phyloP scores from a whole-genome alignment of 2,888 invertebrate genomes.

The Linnaemya tessellans region DNA sequence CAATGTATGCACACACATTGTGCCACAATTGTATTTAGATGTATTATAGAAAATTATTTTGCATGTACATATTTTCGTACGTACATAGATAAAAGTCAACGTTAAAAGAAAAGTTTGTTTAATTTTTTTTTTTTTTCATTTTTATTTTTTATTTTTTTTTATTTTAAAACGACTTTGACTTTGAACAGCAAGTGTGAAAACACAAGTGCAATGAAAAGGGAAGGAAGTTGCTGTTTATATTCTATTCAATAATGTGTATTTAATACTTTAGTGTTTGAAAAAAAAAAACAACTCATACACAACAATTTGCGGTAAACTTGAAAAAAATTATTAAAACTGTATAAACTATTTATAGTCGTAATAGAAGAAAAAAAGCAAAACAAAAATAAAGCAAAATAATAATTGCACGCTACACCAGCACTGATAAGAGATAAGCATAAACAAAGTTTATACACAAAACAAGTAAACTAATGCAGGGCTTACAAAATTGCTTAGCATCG shows the following conservation, averaged over 20 bases:
- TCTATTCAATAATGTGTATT: conserved; percentile 11
- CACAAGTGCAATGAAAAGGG: conserved; percentile 60
- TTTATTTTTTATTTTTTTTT: not conserved
- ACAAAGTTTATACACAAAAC: not conserved
- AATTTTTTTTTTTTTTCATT: not conserved
- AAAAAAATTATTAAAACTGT: conserved; percentile 8
- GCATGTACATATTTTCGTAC: conserved; percentile 3
- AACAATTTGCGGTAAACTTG: conserved; percentile 65
- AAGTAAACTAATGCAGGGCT: not conserved
- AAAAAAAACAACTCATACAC: conserved; percentile 10
- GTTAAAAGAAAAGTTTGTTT: not conserved
- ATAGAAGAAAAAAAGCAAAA: conserved; percentile 13
- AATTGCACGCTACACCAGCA: conserved; percentile 8
- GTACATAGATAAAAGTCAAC: conserved; percentile 44
- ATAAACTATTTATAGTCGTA: not conserved
- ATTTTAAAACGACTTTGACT: conserved; percentile 64
- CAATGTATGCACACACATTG: not conserved
- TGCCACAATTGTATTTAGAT: not conserved
- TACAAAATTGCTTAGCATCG: too few species aligned
- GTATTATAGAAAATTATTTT: conserved; percentile 14
- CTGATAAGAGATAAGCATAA: not conserved
- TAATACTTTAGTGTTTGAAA: conserved; percentile 23
- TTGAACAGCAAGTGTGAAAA: conserved; percentile 60
- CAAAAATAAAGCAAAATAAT: conserved; percentile 19
- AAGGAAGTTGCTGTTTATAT: conserved; percentile 21